Evolutionary conservation across 2,888 invertebrate genomes (phyloP), one percentile per base, ranked within the genome.

Genomic region (Anticlea derivata): DNA sequence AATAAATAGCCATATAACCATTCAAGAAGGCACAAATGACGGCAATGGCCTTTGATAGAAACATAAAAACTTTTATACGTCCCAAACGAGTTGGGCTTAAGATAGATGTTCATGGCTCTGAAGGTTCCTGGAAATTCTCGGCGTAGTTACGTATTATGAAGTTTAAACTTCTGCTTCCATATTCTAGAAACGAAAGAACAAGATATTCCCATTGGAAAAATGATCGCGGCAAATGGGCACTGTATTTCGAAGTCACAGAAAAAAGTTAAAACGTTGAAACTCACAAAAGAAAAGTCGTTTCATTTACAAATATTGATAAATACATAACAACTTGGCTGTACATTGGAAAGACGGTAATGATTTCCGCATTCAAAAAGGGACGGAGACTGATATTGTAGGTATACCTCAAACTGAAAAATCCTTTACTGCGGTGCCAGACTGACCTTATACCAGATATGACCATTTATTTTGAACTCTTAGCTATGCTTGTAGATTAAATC

Each of bases 171-270:
- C 22, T 51, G 34, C 34, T 54, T 50, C 46, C 34, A 55, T 61
- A 53, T 57, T 61, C 55, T 57, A 51, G 35, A 55, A 57, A 50
- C 40, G 49, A 55, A 62, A 61, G 45, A 50, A 54, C 22, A 57
- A 49, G 54, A 55, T 63, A 64, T 61, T 61, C 49, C 53, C 44
- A 49, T 34, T 50, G 55, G 50, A 64, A 69, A 50, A 63, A 58
- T 55, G 38, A 50, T 59, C 59, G 58, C 45, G 44, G 47, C 46
- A 61, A 68, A 66, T 58, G 53, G 55, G 46, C 35, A 47, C 35
- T 35, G 40, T 60, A 50, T 55, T 58, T 52, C 44, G 59, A 58
- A 51, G 52, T 51, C 46, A 58, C 39, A 51, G 11, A 17, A 48
- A 56, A 50, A 50, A 52, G 54, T 47, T 8, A 41, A 47, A 50